Percentiles rank a stretch among this genome's conserved stretches.
Evolutionary conservation across 1,140 invertebrate genomes (phyloP).

Genomic region (Ostrea edulis): DNA sequence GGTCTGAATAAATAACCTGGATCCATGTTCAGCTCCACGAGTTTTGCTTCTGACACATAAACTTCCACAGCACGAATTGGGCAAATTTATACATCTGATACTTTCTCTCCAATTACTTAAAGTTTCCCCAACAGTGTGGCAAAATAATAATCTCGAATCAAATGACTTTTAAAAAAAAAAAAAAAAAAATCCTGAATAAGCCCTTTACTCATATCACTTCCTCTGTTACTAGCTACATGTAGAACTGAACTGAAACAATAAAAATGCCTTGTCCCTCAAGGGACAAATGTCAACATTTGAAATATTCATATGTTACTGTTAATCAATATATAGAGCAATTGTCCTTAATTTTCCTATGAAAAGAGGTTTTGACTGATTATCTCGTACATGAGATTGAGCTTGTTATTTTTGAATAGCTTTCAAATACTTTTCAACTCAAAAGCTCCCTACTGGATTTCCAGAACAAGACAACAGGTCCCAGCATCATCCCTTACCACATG

Average conservation of each 20-base stretch:
- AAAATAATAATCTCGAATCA: slow-evolving; percentile 49
- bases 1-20: slow-evolving; percentile 50
- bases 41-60: slow-evolving; percentile 35
- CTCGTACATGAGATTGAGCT: slow-evolving; percentile 46
- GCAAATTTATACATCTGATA: slow-evolving; percentile 35
- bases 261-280: slow-evolving; percentile 52
- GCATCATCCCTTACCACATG: not conserved
- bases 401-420: slow-evolving; percentile 50
- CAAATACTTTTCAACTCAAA: slow-evolving; percentile 38
- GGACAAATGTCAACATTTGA: slow-evolving; percentile 43
- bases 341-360: slow-evolving; percentile 43
- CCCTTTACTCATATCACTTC: slow-evolving; percentile 44
- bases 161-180: no score
- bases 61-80: slow-evolving; percentile 41
- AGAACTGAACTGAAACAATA: slow-evolving; percentile 54
- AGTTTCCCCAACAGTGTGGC: slow-evolving; percentile 55
- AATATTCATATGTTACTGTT: not conserved
- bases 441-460: slow-evolving; percentile 48
- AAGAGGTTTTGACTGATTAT: slow-evolving; percentile 49
- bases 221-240: slow-evolving; percentile 57
- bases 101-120: slow-evolving; percentile 44
- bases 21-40: slow-evolving; percentile 44
- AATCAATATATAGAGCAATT: slow-evolving; percentile 26
- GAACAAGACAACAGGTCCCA: not conserved
- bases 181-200: slow-evolving; percentile 50